Evolutionary conservation across 2,888 invertebrate genomes (phyloP).

Genomic region (Odontomyia ornata): DNA sequence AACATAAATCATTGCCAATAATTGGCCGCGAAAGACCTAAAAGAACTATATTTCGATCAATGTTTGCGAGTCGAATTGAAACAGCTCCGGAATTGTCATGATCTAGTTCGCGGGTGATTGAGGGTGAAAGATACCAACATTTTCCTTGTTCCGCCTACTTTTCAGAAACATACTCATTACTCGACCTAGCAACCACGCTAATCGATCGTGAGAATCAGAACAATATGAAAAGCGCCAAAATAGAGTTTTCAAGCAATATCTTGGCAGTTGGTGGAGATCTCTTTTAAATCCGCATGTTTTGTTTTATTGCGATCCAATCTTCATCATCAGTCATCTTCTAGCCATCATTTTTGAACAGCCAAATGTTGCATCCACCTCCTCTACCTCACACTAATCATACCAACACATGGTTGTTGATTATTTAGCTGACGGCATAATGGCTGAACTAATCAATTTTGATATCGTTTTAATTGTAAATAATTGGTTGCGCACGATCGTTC

Average conservation of each 20-base stretch:
- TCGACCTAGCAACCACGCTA: constrained; percentile 25
- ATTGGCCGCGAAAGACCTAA: constrained; percentile 28
- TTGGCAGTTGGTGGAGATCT: not conserved
- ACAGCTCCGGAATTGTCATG: constrained; percentile 24
- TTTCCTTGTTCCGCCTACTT: constrained; percentile 35
- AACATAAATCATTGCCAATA: constrained; percentile 40
- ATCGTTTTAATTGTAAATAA: constrained; percentile 49
- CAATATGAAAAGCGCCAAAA: constrained; percentile 10
- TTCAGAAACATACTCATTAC: constrained; percentile 33
- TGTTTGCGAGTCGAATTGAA: not conserved
- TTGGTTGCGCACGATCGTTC: constrained; percentile 47
- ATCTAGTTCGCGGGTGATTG: constrained; percentile 35
- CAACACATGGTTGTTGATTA: constrained; percentile 37
- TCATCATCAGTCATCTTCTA: constrained; percentile 7
- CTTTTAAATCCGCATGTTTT: not conserved
- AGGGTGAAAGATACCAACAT: constrained; percentile 38
- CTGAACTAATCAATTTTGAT: constrained; percentile 48
- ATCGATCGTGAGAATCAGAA: constrained; percentile 44
- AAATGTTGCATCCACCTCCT: too few species aligned
- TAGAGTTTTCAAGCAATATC: not conserved
- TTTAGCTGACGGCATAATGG: constrained; percentile 46
- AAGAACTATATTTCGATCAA: constrained; percentile 18
- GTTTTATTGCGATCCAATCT: constrained; percentile 1
- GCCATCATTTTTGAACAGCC: not conserved
- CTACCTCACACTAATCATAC: too few species aligned